Percentiles rank a stretch among this genome's conserved stretches.
phyloP scores from a whole-genome alignment of 2,888 invertebrate genomes.

The Entomobrya multifasciata region DNA sequence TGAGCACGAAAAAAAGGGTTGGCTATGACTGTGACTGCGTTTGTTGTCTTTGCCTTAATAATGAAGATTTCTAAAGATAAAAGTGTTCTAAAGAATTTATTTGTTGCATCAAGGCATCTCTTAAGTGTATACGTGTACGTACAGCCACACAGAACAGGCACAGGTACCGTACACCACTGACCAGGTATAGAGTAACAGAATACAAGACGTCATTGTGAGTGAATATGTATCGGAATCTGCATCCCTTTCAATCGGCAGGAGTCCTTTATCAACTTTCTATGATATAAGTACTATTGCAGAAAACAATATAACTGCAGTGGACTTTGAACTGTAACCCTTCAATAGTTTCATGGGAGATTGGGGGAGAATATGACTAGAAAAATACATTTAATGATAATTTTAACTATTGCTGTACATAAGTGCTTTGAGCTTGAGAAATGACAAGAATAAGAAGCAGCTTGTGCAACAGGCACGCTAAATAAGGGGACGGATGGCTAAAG shows the following conservation, averaged over 20 bases:
- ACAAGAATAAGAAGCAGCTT: too few species aligned
- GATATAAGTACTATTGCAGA: conserved; percentile 26
- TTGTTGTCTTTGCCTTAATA: neutral
- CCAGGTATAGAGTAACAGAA: neutral
- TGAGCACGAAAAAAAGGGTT: too few species aligned
- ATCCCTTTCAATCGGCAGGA: conserved; percentile 50
- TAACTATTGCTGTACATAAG: too few species aligned
- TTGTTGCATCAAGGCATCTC: conserved; percentile 46
- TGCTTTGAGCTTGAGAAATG: too few species aligned
- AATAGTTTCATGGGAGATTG: neutral
- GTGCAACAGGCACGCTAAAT: too few species aligned
- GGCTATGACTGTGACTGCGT: neutral
- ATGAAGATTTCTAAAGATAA: neutral
- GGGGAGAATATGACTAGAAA: neutral
- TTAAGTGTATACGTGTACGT: neutral
- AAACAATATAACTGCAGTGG: conserved; percentile 35
- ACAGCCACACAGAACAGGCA: neutral
- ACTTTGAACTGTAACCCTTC: conserved; percentile 69
- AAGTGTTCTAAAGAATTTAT: conserved; percentile 15
- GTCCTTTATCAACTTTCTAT: conserved; percentile 71
- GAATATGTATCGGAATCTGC: neutral
- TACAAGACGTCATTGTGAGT: conserved; percentile 16
- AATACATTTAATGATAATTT: too few species aligned
- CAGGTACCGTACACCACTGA: neutral
- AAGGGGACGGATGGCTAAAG: too few species aligned